phyloP scores from a whole-genome alignment of 2,888 invertebrate genomes.

The Eumacrocentrus americanus region DNA sequence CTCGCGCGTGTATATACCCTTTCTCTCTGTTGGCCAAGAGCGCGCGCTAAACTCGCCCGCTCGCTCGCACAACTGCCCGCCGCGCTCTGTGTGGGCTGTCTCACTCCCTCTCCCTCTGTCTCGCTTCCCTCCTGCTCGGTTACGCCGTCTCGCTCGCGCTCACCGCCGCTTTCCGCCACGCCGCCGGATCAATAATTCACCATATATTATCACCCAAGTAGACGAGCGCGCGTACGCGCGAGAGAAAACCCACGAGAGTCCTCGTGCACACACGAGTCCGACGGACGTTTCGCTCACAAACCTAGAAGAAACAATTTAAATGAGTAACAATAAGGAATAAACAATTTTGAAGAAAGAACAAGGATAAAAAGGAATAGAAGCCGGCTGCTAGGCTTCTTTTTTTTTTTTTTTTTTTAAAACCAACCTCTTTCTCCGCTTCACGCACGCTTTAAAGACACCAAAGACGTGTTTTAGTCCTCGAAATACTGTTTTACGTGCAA shows the following conservation, averaged over 20 bases:
- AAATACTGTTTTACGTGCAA: too few relatives aligned
- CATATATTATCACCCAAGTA: conserved; percentile 46
- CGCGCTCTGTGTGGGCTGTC: conserved; percentile 23
- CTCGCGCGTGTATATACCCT: conserved; percentile 7
- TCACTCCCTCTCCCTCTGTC: conserved; percentile 19
- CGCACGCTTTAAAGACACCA: too few relatives aligned
- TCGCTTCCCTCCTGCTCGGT: conserved; percentile 10
- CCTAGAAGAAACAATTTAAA: too few relatives aligned
- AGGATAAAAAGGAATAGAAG: too few relatives aligned
- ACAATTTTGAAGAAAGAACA: too few relatives aligned
- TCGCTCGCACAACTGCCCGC: conserved; percentile 29
- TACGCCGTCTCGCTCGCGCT: conserved; percentile 19
- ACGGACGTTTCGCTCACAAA: too few relatives aligned
- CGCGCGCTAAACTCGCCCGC: conserved; percentile 32
- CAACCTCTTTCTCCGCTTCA: too few relatives aligned
- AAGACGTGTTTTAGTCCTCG: too few relatives aligned
- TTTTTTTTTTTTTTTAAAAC: too few relatives aligned
- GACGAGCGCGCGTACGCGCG: conserved; percentile 24
- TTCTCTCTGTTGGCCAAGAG: conserved; percentile 33
- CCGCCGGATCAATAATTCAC: conserved; percentile 56
- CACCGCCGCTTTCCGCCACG: conserved; percentile 48
- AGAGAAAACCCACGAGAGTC: conserved; percentile 26
- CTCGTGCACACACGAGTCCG: conserved; percentile 19
- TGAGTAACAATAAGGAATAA: too few relatives aligned
- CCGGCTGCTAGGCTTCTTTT: too few relatives aligned